Evolutionary conservation across 2,888 invertebrate species (phyloP).

Genomic region (Morinoia aosen): DNA sequence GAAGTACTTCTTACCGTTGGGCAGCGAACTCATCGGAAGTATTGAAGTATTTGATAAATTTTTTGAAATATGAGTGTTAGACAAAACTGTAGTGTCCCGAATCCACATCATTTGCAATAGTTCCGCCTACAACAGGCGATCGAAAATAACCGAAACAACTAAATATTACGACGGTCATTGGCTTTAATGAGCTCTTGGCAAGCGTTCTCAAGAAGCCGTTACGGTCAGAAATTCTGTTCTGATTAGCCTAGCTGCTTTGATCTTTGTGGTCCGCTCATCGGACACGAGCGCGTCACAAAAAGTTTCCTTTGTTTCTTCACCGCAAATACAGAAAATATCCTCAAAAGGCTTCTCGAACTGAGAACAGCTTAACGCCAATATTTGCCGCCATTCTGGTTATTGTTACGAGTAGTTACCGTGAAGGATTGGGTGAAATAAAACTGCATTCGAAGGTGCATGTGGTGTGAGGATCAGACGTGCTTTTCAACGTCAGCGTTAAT

Average conservation of each 20-base stretch:
- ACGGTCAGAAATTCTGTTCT: not conserved
- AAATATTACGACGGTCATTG: not conserved
- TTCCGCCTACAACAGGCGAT: not conserved
- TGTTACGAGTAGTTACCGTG: not conserved
- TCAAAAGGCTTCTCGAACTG: not conserved
- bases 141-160: not conserved
- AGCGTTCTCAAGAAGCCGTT: not conserved
- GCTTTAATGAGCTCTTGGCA: not conserved
- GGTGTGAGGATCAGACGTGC: not conserved
- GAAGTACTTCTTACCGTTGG: too few species aligned
- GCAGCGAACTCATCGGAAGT: too few species aligned
- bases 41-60: not conserved
- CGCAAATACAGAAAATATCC: not conserved
- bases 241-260: not conserved
- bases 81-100: not conserved
- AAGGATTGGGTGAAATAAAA: not conserved
- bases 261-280: not conserved
- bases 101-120: not conserved
- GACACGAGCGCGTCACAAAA: not conserved
- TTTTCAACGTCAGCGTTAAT: not conserved
- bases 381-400: not conserved
- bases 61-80: not conserved
- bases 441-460: not conserved
- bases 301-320: not conserved
- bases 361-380: not conserved